Percentiles rank a stretch among this genome's conserved stretches.
Conservation (phyloP, 2,888 invertebrate species). For the Steinernema hermaphroditum region DNA sequence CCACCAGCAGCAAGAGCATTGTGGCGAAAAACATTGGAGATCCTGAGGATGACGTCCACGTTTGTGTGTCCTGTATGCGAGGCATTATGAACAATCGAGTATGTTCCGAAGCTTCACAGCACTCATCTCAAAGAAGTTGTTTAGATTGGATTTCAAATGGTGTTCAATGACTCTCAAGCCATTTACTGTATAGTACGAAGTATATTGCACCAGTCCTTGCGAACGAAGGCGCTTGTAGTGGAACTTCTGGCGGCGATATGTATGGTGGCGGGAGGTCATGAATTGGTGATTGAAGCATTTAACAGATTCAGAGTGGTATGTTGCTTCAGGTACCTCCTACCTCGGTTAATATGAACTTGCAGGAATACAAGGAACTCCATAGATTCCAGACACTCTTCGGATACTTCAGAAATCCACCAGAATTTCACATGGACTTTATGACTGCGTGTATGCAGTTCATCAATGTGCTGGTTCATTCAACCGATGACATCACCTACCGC, state of each 20-base stretch:
- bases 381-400: constrained; percentile 96
- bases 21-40: constrained; percentile 48
- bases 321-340: too few species aligned
- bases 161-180: constrained; percentile 94
- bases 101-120: too few species aligned
- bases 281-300: constrained; percentile 93
- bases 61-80: constrained; percentile 96
- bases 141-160: constrained; percentile 78
- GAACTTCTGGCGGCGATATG: constrained; percentile 97
- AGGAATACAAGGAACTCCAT: constrained; percentile 74
- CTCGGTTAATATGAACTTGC: too few species aligned
- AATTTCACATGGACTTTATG: constrained; percentile 93
- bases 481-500: constrained; percentile 97
- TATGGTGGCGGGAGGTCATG: constrained; percentile 97
- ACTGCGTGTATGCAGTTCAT: constrained; percentile 99
- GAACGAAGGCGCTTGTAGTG: constrained; percentile 93
- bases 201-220: constrained; percentile 90
- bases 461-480: constrained; percentile 97
- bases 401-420: constrained; percentile 86
- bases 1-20: constrained; percentile 35
- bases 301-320: constrained; percentile 89
- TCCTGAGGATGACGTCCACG: constrained; percentile 89
- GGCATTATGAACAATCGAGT: constrained; percentile 99
- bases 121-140: not conserved
- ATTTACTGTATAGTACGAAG: constrained; percentile 97